Conservation (phyloP, 2,888 invertebrate species). For the Acrobasis repandana region DNA sequence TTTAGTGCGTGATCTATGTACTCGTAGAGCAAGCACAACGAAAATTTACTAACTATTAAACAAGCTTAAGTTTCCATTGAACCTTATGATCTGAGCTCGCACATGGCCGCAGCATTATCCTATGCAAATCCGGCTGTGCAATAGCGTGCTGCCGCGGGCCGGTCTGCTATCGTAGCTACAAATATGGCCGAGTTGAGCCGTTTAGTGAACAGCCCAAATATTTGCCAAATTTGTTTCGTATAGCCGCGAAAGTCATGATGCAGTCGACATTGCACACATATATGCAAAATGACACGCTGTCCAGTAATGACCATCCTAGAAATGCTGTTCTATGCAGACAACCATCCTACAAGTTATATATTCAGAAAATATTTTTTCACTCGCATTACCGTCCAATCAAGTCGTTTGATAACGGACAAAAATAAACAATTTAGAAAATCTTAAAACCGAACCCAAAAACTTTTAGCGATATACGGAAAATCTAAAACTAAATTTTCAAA, state of each 20-base stretch:
- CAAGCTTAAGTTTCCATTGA: neutral
- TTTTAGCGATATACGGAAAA: too few relatives aligned
- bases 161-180: constrained; percentile 74
- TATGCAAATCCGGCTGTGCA: constrained; percentile 80
- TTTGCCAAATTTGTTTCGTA: constrained; percentile 51
- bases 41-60: neutral
- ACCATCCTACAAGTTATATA: too few relatives aligned
- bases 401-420: too few relatives aligned
- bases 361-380: too few relatives aligned
- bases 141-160: constrained; percentile 73
- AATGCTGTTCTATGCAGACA: too few relatives aligned
- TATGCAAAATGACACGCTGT: neutral
- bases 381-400: too few relatives aligned
- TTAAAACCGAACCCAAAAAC: too few relatives aligned
- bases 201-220: constrained; percentile 69
- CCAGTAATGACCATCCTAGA: neutral
- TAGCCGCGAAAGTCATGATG: constrained; percentile 30
- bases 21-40: neutral
- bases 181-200: constrained; percentile 67
- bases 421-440: too few relatives aligned
- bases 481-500: too few relatives aligned
- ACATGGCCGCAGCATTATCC: constrained; percentile 65
- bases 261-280: neutral
- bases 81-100: constrained; percentile 34
- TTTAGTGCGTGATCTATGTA: too few relatives aligned